Evolutionary conservation across 2,113 vertebrate genomes (phyloP), one percentile per base, ranked within the genome.

Genomic region (Elgaria multicarinata): DNA sequence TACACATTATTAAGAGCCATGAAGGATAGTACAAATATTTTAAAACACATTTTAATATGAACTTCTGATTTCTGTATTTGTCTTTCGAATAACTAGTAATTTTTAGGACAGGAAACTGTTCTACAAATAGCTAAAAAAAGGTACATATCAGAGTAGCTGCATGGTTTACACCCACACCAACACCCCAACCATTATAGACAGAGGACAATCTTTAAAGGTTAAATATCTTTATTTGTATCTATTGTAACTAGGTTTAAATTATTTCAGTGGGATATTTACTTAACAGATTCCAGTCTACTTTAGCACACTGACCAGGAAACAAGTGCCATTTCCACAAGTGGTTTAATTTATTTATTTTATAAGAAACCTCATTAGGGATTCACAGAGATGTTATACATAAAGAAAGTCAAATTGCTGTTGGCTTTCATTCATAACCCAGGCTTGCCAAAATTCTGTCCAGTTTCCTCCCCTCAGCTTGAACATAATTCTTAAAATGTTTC

Each of bases 1-100:
- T 91, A 93, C 42, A 86, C 86, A 44, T 24, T 36, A 76, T 69
- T 83, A 89, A 89, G 85, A 71, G 75, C 82, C 81, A 93, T 86
- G 44, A 76, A 1, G 55, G 83, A 90, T 22, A 74, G 33, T 12
- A 72, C n/a, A 66, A 46, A 26, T 81, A 31, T 53, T 53, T 42
- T 24, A 44, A 42, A 85, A 67, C 2, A 75, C 86, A 89, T 8
- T 88, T 6, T 31, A 87, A 81, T 72, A 0, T 89, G 36, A 83
- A 89, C 50, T 90, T 88, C 55, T 50, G 13, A 6, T 26, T 75
- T 64, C 33, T 74, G 58, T 46, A 33, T 33, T 46, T 53, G 26
- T 44, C 18, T 77, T 46, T 13, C n/a, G 1, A 69, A 75, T 53
- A 62, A 89, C 22, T 33, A 62, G 62, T 44, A 74, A 39, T 31